A percentile compares a stretch with the other conserved stretches of the same genome.
phyloP scores from a whole-genome alignment of 2,797 vertebrate genomes.

The Poecilia wingei region DNA sequence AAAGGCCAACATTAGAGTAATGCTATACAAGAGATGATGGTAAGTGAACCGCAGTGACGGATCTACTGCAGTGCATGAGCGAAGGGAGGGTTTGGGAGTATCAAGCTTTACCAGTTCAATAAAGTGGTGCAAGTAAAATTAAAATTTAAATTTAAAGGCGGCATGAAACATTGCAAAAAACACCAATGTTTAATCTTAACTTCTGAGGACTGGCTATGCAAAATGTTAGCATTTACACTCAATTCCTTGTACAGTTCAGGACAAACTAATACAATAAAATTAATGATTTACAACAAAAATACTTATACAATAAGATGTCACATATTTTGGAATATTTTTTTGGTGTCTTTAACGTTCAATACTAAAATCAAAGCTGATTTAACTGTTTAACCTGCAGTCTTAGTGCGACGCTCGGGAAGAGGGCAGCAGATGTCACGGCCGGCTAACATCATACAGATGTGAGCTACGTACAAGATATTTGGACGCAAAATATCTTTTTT shows the following conservation, averaged over 20 bases:
- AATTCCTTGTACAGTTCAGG: neutral
- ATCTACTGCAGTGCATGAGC: constrained; percentile 22
- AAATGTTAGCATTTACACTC: neutral
- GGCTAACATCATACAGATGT: too few relatives aligned
- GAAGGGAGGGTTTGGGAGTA: neutral
- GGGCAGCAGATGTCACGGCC: too few relatives aligned
- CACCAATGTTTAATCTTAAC: neutral
- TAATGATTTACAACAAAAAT: neutral
- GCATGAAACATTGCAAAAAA: neutral
- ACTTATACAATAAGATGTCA: neutral
- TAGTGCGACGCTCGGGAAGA: too few relatives aligned
- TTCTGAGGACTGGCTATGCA: neutral
- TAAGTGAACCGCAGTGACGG: neutral
- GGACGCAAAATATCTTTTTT: too few relatives aligned
- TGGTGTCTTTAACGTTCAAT: neutral
- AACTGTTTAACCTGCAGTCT: too few relatives aligned
- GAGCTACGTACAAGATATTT: too few relatives aligned
- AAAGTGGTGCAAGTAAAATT: neutral
- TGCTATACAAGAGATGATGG: constrained; percentile 30
- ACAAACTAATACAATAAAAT: neutral
- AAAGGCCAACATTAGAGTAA: constrained; percentile 36
- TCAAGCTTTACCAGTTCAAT: neutral
- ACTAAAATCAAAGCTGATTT: neutral
- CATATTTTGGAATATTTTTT: neutral
- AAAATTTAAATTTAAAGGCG: neutral